A percentile compares a stretch with the other conserved stretches of the same genome.
phyloP scores from a whole-genome alignment of 92 coral and sea anemone species.

The Epizoanthus ramosus region DNA sequence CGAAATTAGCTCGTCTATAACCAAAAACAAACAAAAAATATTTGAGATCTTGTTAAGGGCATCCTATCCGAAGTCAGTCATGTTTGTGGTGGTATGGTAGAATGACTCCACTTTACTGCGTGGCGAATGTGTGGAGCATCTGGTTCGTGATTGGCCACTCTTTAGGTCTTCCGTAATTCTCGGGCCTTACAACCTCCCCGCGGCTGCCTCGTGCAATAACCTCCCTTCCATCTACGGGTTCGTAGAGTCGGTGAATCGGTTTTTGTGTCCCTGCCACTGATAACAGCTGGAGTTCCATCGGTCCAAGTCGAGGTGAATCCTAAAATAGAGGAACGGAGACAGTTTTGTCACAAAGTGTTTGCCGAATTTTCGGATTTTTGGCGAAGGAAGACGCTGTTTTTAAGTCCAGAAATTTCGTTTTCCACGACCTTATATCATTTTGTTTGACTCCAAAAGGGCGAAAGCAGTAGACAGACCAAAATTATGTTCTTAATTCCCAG shows the following conservation, averaged over 20 bases:
- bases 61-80: too few relatives aligned
- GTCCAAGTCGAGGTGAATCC: constrained; percentile 96
- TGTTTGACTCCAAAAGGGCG: too few relatives aligned
- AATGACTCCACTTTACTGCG: constrained; percentile 47
- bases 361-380: too few relatives aligned
- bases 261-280: constrained; percentile 80
- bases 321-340: constrained; percentile 25
- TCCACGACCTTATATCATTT: too few relatives aligned
- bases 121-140: constrained; percentile 82
- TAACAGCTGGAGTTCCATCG: constrained; percentile 93
- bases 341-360: neutral
- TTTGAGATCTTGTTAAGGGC: too few relatives aligned
- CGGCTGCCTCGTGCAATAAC: constrained; percentile 31
- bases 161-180: constrained; percentile 73
- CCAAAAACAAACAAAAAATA: too few relatives aligned
- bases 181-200: constrained; percentile 58
- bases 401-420: too few relatives aligned
- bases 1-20: too few relatives aligned
- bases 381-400: too few relatives aligned
- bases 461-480: too few relatives aligned
- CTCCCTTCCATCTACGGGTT: constrained; percentile 49
- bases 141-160: constrained; percentile 91
- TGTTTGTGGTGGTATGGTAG: too few relatives aligned
- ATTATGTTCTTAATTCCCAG: too few relatives aligned
- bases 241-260: constrained; percentile 63